These are phyloP conservation scores for Halcyon malimbica DNA, from an alignment of 2,113 vertebrate genomes.

Conservation along the genomic window DNA sequence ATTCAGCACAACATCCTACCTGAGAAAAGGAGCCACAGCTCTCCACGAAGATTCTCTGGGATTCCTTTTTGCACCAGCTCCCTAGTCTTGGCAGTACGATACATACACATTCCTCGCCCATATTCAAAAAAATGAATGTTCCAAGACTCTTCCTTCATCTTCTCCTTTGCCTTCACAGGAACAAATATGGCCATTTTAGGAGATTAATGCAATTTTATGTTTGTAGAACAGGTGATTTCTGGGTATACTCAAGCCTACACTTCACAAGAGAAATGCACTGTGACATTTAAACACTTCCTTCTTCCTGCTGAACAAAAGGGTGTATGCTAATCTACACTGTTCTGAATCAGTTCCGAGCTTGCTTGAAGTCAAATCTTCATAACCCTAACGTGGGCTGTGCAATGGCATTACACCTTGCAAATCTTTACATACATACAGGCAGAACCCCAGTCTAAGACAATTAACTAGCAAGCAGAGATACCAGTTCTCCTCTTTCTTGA, in stretches of 20 bases:
- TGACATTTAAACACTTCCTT: background rate
- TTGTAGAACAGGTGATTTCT: background rate
- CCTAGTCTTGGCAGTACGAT: conserved; percentile 89
- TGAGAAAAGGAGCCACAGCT: conserved; percentile 95
- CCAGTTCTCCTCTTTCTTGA: background rate
- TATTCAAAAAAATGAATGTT: conserved; percentile 98
- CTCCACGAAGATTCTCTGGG: conserved; percentile 90
- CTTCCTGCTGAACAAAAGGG: background rate
- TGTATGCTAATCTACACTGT: background rate
- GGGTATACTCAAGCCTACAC: background rate
- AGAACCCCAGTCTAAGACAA: background rate
- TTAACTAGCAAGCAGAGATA: background rate
- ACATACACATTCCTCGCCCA: conserved; percentile 96
- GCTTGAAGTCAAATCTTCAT: background rate
- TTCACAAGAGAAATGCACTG: background rate
- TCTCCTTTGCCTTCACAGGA: conserved; percentile 88
- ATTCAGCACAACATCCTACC: conserved; percentile 62
- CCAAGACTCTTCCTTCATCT: conserved; percentile 97
- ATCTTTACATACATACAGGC: background rate
- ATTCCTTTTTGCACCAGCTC: conserved; percentile 94
- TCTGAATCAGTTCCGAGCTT: background rate
- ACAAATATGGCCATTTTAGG: background rate
- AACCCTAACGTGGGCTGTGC: background rate
- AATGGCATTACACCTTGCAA: background rate
- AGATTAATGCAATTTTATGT: background rate